These are phyloP conservation scores for Sebastes ruberrimus DNA, from an alignment of 2,797 vertebrate genomes.

Conservation along the genomic window DNA sequence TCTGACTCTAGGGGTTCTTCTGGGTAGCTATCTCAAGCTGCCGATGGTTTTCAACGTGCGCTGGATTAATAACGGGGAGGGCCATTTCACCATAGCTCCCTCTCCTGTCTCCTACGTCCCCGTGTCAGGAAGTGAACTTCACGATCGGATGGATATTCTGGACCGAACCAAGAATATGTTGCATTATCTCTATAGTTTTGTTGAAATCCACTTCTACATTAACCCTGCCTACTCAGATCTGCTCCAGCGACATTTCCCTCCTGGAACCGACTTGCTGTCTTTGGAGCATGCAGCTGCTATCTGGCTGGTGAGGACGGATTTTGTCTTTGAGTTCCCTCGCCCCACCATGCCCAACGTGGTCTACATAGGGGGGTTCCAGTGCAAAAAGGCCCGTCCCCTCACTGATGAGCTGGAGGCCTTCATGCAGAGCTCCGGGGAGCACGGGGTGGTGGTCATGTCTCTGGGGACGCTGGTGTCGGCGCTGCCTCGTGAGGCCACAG, in stretches of 20 bases:
- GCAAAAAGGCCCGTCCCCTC: constrained; percentile 61
- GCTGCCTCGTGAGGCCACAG: constrained; percentile 53
- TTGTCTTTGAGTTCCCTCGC: constrained; percentile 80
- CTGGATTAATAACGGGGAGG: constrained; percentile 72
- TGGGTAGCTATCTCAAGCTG: constrained; percentile 70
- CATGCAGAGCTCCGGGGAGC: constrained; percentile 75
- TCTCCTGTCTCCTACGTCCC: constrained; percentile 76
- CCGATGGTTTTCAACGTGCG: constrained; percentile 75
- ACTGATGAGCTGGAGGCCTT: constrained; percentile 71
- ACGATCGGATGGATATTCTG: constrained; percentile 68
- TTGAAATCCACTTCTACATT: constrained; percentile 43
- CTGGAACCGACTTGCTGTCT: constrained; percentile 66
- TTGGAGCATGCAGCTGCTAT: constrained; percentile 70
- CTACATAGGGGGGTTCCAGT: constrained; percentile 81
- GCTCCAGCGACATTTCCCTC: constrained; percentile 63
- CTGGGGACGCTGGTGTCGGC: constrained; percentile 67
- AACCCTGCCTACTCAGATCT: constrained; percentile 60
- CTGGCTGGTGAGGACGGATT: constrained; percentile 76
- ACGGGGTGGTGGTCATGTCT: constrained; percentile 80
- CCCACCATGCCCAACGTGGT: constrained; percentile 82
- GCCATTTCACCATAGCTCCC: constrained; percentile 63
- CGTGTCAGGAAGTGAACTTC: constrained; percentile 63
- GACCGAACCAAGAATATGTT: constrained; percentile 67
- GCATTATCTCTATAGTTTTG: constrained; percentile 48
- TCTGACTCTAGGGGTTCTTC: constrained; percentile 52